phyloP scores from a whole-genome alignment of 2,797 vertebrate genomes.

The Eurystomus glaucurus region DNA sequence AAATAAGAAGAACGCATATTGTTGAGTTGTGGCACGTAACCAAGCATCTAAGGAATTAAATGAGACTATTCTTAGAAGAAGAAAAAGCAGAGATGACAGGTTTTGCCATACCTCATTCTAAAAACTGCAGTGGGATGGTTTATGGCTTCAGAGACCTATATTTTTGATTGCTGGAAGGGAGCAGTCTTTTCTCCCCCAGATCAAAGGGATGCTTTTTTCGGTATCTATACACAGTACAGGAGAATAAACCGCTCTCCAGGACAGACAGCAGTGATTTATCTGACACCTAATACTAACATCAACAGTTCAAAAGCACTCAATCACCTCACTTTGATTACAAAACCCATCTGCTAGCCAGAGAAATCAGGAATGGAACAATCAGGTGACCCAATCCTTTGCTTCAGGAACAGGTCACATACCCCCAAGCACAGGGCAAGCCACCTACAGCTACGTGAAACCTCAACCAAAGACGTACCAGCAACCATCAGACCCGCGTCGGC shows the following conservation, averaged over 20 bases:
- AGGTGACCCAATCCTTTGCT: background rate
- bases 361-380: background rate
- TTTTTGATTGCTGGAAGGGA: slow-evolving; percentile 27
- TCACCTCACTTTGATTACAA: background rate
- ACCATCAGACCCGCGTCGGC: background rate
- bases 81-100: slow-evolving; percentile 14
- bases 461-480: background rate
- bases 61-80: slow-evolving; percentile 6
- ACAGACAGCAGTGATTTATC: background rate
- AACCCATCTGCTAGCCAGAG: background rate
- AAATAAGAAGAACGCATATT: background rate
- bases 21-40: background rate
- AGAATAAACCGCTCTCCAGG: slow-evolving; percentile 4
- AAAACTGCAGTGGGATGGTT: background rate
- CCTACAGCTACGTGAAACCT: background rate
- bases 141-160: background rate
- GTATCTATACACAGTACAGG: background rate
- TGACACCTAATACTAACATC: background rate
- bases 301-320: background rate
- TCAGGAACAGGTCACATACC: background rate
- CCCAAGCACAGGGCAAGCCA: background rate
- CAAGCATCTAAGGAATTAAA: background rate
- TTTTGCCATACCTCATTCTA: slow-evolving; percentile 25
- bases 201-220: slow-evolving; percentile 15
- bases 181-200: background rate